Evolutionary conservation across 2,888 invertebrate species (phyloP).

Genomic region (Campoplex nolae): DNA sequence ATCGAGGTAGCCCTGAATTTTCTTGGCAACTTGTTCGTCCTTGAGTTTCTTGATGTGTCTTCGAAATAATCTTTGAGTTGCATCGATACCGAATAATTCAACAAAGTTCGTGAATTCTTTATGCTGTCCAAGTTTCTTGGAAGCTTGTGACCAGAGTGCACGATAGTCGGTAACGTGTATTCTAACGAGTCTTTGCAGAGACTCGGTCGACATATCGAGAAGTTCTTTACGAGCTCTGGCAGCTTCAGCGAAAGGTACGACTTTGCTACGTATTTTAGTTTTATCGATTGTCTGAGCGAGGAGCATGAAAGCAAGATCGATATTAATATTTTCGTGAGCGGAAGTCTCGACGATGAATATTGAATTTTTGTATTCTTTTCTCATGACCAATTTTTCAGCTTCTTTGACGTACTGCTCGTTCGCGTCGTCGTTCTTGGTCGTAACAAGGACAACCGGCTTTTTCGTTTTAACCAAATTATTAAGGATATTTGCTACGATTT

Average conservation of each 20-base stretch:
- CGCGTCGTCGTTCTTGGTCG: slow-evolving; percentile 98
- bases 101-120: slow-evolving; percentile 96
- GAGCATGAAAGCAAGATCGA: slow-evolving; percentile 95
- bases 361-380: slow-evolving; percentile 96
- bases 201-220: slow-evolving; percentile 95
- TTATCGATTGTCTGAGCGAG: slow-evolving; percentile 97
- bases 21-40: slow-evolving; percentile 92
- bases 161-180: slow-evolving; percentile 93
- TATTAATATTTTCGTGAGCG: slow-evolving; percentile 97
- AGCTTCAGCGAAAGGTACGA: slow-evolving; percentile 93
- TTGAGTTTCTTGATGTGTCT: slow-evolving; percentile 92
- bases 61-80: slow-evolving; percentile 91
- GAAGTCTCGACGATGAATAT: slow-evolving; percentile 97
- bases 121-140: slow-evolving; percentile 93
- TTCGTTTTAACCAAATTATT: slow-evolving; percentile 96
- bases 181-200: slow-evolving; percentile 94
- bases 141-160: slow-evolving; percentile 94
- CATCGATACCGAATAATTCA: slow-evolving; percentile 95
- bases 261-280: slow-evolving; percentile 91
- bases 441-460: slow-evolving; percentile 97
- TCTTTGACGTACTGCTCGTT: slow-evolving; percentile 95
- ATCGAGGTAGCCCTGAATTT: slow-evolving; percentile 91
- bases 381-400: slow-evolving; percentile 93
- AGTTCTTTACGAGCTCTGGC: slow-evolving; percentile 94
- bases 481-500: slow-evolving; percentile 93